Evolutionary conservation across 2,888 invertebrate genomes (phyloP).

Genomic region (Tenthredo amoena): DNA sequence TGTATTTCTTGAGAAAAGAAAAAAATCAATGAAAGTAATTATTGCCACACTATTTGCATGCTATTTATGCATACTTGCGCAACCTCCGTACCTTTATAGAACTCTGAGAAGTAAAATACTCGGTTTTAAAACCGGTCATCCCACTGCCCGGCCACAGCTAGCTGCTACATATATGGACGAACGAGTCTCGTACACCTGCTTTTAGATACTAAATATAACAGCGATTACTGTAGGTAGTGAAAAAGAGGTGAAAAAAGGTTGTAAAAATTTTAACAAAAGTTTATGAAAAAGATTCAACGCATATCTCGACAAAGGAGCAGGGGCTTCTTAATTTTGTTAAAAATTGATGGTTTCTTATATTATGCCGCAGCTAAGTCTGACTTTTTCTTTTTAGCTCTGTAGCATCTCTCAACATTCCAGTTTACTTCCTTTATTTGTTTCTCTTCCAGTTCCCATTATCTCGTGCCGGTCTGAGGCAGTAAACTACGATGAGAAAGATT

Average conservation of each 20-base stretch:
- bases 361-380: not conserved
- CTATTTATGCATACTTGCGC: slow-evolving; percentile 3
- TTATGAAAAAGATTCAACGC: not conserved
- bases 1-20: not conserved
- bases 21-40: not conserved
- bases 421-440: not conserved
- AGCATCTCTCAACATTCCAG: slow-evolving; percentile 21
- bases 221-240: not conserved
- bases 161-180: slow-evolving; percentile 4
- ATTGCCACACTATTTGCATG: not conserved
- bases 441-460: not conserved
- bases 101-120: slow-evolving; percentile 27
- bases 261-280: not conserved
- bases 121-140: slow-evolving; percentile 48
- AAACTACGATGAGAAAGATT: not conserved
- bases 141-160: slow-evolving; percentile 28
- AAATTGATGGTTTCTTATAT: not conserved
- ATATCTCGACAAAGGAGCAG: not conserved
- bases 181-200: slow-evolving; percentile 28
- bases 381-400: not conserved
- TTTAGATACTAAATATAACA: not conserved
- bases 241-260: not conserved
- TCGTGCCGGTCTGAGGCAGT: not conserved
- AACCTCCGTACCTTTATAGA: not conserved
- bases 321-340: not conserved